A percentile compares a stretch with the other conserved stretches of the same genome.
Conservation (phyloP, 1,140 invertebrate species). For the Antheraea mylitta region DNA sequence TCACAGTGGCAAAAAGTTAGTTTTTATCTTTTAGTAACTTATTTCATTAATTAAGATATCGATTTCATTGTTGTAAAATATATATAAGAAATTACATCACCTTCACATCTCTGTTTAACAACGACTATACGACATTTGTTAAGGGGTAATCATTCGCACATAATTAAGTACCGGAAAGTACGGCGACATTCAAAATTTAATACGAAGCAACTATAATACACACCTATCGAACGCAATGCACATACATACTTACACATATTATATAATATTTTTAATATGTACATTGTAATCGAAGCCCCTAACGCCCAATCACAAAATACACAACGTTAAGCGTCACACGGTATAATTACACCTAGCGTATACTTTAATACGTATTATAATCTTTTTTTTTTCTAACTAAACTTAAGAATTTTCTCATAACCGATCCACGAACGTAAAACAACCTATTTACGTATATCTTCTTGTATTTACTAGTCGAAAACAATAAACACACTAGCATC, state of each 20-base stretch:
- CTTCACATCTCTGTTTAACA: neutral
- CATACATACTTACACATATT: neutral
- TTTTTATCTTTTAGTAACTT: too few species aligned
- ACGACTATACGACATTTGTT: neutral
- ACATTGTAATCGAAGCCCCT: conserved; percentile 15
- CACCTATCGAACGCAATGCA: neutral
- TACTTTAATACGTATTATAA: conserved; percentile 70
- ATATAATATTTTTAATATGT: conserved; percentile 10
- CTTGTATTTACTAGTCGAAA: conserved; percentile 52
- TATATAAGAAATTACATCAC: neutral
- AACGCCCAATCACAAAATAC: conserved; percentile 11
- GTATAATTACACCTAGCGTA: conserved; percentile 67
- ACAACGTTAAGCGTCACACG: neutral
- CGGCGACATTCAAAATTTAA: neutral
- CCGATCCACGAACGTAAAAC: conserved; percentile 53
- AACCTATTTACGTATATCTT: conserved; percentile 58
- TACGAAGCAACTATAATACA: neutral
- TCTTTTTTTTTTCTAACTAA: conserved; percentile 68
- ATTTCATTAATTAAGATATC: too few species aligned
- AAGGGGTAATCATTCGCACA: neutral
- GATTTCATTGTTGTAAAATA: too few species aligned
- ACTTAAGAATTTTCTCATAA: conserved; percentile 23
- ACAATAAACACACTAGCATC: conserved; percentile 64
- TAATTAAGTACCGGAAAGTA: neutral
- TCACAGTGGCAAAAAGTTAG: too few species aligned